Evolutionary conservation across 2,888 invertebrate species (phyloP), one percentile per base, ranked within the genome.

Genomic region (Stictocephala bisonia): DNA sequence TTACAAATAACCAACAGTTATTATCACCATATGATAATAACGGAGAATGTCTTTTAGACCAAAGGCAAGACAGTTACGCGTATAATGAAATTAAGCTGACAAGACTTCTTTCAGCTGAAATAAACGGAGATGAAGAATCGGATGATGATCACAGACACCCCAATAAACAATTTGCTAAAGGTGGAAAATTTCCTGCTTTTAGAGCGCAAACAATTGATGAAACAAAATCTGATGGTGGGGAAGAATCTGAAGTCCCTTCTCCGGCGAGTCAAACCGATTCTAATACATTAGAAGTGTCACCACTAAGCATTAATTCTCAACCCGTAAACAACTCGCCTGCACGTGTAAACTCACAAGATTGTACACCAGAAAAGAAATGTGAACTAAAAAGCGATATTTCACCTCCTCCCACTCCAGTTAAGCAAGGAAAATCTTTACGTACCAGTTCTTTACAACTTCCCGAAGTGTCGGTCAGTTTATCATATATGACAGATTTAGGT

Each of bases 61-160:
- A 22, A 60, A 31, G 60, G 15, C 60, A 60, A 11, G 60, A 60
- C 35, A 60, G 60, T n/a, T 60, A 60, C 22, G 24, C 20, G 1
- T 60, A 18, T n/a, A 60, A 60, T 60, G 60, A 60, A 7, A 35
- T 35, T 27, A 35, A 35, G 3, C 60, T 60, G 1, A 27, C 27
- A 35, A 60, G 40, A 22, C 22, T 60, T 9, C 35, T 60, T 20
- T 40, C 60, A 18, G 60, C 31, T 11, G 29, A 22, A 9, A 22
- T 22, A 13, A 4, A 22, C 13, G 56, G 27, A 15, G 60, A 60
- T 35, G 60, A 60, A 7, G 60, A 35, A 22, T 60, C 60, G 1
- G 60, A 60, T 60, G 60, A 60, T 40, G 60, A 60, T 15, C 31
- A 29, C 22, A 31, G 60, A 40, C 35, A 35, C 13, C 31, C 31